Evolutionary conservation across 2,888 invertebrate species (phyloP).

Genomic region (Rotaria sp.): DNA sequence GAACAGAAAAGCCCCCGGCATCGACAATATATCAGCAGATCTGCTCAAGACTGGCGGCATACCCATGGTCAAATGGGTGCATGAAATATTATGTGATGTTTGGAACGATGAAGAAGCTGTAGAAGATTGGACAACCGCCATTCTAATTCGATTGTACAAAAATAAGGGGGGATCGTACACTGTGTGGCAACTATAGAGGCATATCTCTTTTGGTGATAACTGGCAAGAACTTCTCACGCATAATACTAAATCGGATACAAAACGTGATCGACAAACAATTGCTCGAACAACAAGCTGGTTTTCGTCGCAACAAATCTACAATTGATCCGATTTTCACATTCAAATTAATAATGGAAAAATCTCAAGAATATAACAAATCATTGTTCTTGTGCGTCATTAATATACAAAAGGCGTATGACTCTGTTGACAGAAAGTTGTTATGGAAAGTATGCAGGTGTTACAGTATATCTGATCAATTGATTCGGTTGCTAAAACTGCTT

Average conservation of each 20-base stretch:
- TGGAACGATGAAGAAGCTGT: neutral
- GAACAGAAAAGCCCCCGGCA: neutral
- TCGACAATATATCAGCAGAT: neutral
- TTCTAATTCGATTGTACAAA: neutral
- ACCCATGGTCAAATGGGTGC: neutral
- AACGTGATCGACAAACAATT: neutral
- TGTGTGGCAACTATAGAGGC: neutral
- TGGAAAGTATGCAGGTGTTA: neutral
- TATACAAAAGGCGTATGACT: neutral
- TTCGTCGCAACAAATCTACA: constrained; percentile 3
- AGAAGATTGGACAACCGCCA: neutral
- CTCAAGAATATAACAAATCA: constrained; percentile 2
- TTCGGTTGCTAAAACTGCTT: neutral
- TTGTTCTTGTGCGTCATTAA: neutral
- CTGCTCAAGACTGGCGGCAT: neutral
- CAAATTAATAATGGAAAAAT: neutral
- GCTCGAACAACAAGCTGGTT: neutral
- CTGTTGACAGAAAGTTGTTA: neutral
- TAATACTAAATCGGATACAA: neutral
- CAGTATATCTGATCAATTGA: neutral
- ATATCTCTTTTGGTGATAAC: neutral
- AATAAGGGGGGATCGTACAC: neutral
- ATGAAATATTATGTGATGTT: neutral
- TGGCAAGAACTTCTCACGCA: neutral
- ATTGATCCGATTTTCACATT: neutral